phyloP scores from a whole-genome alignment of 2,797 vertebrate species.

The Mormyrops boulengeri region DNA sequence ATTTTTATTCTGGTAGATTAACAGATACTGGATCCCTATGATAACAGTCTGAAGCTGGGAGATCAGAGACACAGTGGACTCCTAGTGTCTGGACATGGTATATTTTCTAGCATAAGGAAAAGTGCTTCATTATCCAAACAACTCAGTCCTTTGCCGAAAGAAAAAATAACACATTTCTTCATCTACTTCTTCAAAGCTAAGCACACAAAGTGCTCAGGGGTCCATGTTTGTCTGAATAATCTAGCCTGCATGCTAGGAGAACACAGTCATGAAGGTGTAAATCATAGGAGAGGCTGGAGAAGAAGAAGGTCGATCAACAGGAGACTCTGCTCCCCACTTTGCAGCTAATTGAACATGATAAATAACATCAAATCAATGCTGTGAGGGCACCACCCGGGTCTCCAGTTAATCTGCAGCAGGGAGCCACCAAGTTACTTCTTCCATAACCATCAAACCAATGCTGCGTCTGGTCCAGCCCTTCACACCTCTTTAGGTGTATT shows the following conservation, averaged over 20 bases:
- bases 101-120: neutral
- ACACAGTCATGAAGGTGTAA: neutral
- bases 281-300: neutral
- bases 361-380: neutral
- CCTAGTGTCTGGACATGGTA: neutral
- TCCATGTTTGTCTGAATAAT: neutral
- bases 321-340: neutral
- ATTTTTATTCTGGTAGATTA: conserved; percentile 11
- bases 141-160: neutral
- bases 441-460: neutral
- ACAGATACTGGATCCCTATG: neutral
- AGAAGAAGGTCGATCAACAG: neutral
- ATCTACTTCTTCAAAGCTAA: neutral
- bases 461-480: neutral
- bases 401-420: neutral
- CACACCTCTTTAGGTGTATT: neutral
- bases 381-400: neutral
- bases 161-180: neutral
- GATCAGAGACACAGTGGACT: neutral
- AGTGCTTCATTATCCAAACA: neutral
- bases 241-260: neutral
- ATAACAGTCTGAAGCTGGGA: neutral
- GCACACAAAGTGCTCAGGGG: neutral
- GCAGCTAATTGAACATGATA: neutral
- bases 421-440: neutral